phyloP scores from a whole-genome alignment of 2,113 vertebrate species.

The Pelodiscus sinensis region DNA sequence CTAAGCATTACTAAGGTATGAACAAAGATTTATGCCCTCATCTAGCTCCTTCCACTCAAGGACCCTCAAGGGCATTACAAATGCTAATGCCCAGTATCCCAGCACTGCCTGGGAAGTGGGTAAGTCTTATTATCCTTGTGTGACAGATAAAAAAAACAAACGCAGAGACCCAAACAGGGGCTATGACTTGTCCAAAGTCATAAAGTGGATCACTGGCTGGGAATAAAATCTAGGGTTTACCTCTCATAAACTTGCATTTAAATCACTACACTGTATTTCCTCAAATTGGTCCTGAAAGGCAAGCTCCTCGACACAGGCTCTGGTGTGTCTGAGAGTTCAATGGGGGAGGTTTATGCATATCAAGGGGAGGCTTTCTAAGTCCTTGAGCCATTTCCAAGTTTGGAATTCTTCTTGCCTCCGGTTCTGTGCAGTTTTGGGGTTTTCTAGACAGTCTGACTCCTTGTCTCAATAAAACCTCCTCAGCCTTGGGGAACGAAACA shows the following conservation, averaged over 20 bases:
- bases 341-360: conserved; percentile 2
- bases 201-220: conserved; percentile 38
- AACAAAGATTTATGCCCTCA: background rate
- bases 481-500: background rate
- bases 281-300: background rate
- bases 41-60: background rate
- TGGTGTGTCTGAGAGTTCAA: background rate
- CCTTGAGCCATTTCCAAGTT: background rate
- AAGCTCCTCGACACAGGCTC: conserved; percentile 26
- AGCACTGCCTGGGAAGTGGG: conserved; percentile 53
- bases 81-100: conserved; percentile 16
- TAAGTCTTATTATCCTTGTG: conserved; percentile 29
- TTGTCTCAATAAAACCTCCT: background rate
- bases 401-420: fast-evolving
- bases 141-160: background rate
- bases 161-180: conserved; percentile 19
- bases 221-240: conserved; percentile 66
- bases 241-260: background rate
- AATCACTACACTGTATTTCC: conserved; percentile 50
- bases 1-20: conserved; percentile 20
- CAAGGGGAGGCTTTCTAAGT: background rate
- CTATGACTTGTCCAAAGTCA: conserved; percentile 63
- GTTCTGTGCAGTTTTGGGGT: background rate
- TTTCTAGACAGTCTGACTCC: background rate
- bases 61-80: background rate